Evolutionary conservation across 2,888 invertebrate species (phyloP).

Genomic region (Diloba caeruleocephala): DNA sequence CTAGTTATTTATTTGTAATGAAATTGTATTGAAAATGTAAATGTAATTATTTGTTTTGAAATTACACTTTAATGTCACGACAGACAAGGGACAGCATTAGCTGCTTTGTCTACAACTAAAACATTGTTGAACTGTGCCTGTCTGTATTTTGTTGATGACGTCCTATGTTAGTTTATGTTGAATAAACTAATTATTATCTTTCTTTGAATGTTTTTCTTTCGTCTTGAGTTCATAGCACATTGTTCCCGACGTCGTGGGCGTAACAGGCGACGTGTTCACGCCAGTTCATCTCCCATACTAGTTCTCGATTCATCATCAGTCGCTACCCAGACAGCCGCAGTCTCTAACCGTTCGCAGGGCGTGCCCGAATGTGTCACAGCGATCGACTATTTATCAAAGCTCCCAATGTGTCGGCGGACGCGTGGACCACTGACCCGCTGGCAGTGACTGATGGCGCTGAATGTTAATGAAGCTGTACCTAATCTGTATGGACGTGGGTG

Average conservation of each 20-base stretch:
- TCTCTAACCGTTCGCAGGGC: background rate
- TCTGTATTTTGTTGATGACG: no score
- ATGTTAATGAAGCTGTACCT: slow-evolving; percentile 8
- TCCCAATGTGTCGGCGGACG: background rate
- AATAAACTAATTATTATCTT: no score
- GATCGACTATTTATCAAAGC: slow-evolving; percentile 19
- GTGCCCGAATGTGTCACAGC: slow-evolving; percentile 5
- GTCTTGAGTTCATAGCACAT: no score
- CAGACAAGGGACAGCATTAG: no score
- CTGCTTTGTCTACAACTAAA: no score
- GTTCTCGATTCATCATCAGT: slow-evolving; percentile 20
- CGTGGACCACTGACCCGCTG: slow-evolving; percentile 5
- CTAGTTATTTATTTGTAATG: no score
- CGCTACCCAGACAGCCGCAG: slow-evolving; percentile 6
- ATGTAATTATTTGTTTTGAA: no score
- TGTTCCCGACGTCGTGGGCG: background rate
- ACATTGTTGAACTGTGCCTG: no score
- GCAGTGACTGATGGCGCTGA: slow-evolving; percentile 12
- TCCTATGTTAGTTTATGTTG: no score
- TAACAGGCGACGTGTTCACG: background rate
- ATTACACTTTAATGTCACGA: no score
- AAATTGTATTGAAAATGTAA: no score
- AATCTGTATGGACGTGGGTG: background rate
- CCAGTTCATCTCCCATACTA: slow-evolving; percentile 8
- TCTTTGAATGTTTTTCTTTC: no score